These are phyloP conservation scores for Plumapathes pennacea DNA, from an alignment of 92 coral and sea anemone genomes.

Conservation along the genomic window DNA sequence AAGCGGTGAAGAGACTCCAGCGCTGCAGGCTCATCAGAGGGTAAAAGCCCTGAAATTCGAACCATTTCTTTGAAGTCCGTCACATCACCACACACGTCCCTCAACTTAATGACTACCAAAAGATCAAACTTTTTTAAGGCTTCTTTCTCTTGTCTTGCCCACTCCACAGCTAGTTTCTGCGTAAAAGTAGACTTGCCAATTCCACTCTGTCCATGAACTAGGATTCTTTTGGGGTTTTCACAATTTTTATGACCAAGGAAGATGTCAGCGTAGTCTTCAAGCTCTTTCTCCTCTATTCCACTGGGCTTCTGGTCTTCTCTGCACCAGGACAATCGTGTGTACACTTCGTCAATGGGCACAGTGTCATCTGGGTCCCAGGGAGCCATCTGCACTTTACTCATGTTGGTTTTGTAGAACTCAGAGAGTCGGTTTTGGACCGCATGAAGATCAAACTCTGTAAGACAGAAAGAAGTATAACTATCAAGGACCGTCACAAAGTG, in stretches of 20 bases:
- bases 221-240: neutral
- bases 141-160: conserved; percentile 9
- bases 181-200: conserved; percentile 9
- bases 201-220: conserved; percentile 12
- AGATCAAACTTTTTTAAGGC: conserved; percentile 9
- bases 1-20: neutral
- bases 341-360: conserved; percentile 5
- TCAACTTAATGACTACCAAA: conserved; percentile 3
- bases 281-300: neutral
- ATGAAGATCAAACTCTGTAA: no score
- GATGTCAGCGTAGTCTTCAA: conserved; percentile 2
- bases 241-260: neutral
- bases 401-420: neutral
- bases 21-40: neutral
- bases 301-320: neutral
- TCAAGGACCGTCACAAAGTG: no score
- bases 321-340: neutral
- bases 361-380: conserved; percentile 10
- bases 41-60: neutral
- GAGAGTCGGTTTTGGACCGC: neutral
- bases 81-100: conserved; percentile 5
- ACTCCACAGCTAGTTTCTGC: conserved; percentile 14
- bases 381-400: neutral
- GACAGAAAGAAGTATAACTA: no score
- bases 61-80: neutral